A percentile compares a stretch with the other conserved stretches of the same genome.
Conservation (phyloP, 2,888 invertebrate genomes). For the Minunthozetes semirufus region DNA sequence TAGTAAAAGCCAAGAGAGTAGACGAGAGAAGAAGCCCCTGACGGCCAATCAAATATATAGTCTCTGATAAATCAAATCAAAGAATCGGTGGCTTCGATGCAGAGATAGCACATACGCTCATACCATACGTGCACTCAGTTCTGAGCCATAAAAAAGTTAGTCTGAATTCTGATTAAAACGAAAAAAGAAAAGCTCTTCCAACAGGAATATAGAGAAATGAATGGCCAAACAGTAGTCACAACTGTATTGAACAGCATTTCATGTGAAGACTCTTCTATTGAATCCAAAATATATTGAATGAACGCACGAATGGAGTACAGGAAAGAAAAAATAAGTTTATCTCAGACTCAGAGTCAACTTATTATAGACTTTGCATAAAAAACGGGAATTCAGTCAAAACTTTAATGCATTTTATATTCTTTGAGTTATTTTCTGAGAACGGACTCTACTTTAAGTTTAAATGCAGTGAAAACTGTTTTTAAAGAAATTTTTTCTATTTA, state of each 20-base stretch:
- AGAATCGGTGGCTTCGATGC: not conserved
- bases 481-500: not conserved
- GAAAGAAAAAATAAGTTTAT: not conserved
- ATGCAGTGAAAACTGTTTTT: not conserved
- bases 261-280: not conserved
- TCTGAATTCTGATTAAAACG: not conserved
- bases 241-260: not conserved
- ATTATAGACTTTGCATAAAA: not conserved
- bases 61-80: slow-evolving; percentile 23
- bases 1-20: not conserved
- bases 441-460: not conserved
- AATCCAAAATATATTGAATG: not conserved
- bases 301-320: not conserved
- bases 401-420: not conserved
- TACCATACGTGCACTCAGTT: not conserved
- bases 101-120: not conserved
- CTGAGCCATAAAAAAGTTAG: slow-evolving; percentile 1
- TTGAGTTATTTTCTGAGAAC: not conserved
- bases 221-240: slow-evolving; percentile 5
- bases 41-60: slow-evolving; percentile 25
- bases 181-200: not conserved
- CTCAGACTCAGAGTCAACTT: not conserved
- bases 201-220: slow-evolving; percentile 12
- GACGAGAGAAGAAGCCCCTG: not conserved
- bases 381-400: not conserved